Evolutionary conservation across 2,888 invertebrate genomes (phyloP).

Genomic region (Melanostoma scalare): DNA sequence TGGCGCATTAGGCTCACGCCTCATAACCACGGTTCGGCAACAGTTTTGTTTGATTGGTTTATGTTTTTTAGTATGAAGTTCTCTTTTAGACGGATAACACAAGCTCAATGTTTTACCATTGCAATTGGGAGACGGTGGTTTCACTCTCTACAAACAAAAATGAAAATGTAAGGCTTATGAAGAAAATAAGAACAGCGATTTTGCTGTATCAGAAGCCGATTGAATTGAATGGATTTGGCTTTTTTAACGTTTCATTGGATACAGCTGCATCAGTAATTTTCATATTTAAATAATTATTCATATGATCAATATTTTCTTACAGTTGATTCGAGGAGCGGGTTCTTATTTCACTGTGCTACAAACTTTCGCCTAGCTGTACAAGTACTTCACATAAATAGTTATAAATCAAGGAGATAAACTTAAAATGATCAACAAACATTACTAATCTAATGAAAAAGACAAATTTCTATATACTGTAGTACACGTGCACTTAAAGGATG

Average conservation of each 20-base stretch:
- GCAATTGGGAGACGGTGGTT: constrained; percentile 73
- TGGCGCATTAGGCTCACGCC: constrained; percentile 73
- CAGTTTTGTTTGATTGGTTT: neutral
- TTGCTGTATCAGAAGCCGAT: constrained; percentile 72
- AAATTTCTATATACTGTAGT: too few relatives aligned
- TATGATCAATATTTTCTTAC: neutral
- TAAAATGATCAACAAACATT: too few relatives aligned
- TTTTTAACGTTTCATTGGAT: constrained; percentile 72
- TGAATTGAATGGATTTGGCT: constrained; percentile 69
- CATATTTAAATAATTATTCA: neutral
- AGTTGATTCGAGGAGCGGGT: constrained; percentile 74
- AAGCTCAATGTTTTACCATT: constrained; percentile 74
- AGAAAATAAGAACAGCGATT: constrained; percentile 68
- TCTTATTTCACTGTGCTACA: constrained; percentile 74
- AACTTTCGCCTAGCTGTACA: constrained; percentile 65
- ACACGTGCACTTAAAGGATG: too few relatives aligned
- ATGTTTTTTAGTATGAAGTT: neutral
- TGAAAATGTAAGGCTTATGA: constrained; percentile 73
- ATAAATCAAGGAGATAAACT: too few relatives aligned
- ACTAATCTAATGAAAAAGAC: too few relatives aligned
- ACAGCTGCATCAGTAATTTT: constrained; percentile 69
- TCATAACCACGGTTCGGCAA: constrained; percentile 63
- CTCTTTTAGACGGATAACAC: constrained; percentile 71
- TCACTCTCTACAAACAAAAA: constrained; percentile 49
- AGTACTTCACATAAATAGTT: neutral